Evolutionary conservation across 1,140 invertebrate species (phyloP), one percentile per base, ranked within the genome.

Genomic region (Heliothis virescens): DNA sequence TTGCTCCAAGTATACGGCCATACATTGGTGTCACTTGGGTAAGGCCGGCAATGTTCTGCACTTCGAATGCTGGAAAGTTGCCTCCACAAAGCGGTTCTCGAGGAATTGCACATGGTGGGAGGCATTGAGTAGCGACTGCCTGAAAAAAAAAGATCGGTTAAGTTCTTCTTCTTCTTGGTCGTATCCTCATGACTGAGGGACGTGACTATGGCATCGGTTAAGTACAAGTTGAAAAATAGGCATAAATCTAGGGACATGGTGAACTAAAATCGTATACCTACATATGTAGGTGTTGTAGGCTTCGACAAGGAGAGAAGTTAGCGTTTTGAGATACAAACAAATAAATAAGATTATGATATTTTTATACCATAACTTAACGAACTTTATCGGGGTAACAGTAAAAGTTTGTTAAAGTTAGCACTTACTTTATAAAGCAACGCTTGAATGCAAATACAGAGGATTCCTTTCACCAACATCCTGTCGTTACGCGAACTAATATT

Each of bases 401-500:
- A 7, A 41, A 21, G 15, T 4, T 67, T 3, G 16, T 13, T 13
- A 5, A 16, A 67, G 26, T n/a, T 7, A 59, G 48, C 2, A 13
- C 34, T 29, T 78, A 78, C 75, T 53, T 50, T 48, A 21, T 48
- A 57, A 29, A 78, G 34, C 5, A 69, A 7, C 11, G 63, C 53
- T 59, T 57, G 53, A 47, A 78, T 59, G 47, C 75, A 67, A 41
- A 78, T 26, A 57, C 26, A 29, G n/a, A 78, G 48, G 26, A 78
- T 26, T 47, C 52, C 34, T 55, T 69, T 67, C 7, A 78, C 11
- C 62, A 18, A 76, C 74, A 76, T 76, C 16, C 9, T 26, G 4
- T 21, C 12, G 11, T 74, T 48, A 21, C 13, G 16, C 41, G 10
- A 9, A 57, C 21, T 16, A 48, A 15, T 60, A 74, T 59, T 74